Base-by-base conservation (phyloP, 1,140 invertebrate species). In the Eciton burchellii region DNA sequence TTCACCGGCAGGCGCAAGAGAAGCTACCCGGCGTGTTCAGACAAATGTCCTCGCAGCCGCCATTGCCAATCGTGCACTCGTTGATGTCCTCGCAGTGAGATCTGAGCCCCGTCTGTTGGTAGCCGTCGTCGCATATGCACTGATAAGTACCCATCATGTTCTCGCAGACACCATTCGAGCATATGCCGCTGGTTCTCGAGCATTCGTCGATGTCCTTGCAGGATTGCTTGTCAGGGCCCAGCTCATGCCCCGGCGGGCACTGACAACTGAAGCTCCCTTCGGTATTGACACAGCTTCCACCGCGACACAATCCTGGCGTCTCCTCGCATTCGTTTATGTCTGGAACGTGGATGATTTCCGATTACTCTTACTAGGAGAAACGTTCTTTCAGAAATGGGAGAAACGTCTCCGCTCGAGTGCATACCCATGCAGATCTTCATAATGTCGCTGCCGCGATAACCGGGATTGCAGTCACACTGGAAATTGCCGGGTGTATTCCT, bases 101-200 rank as follows among this genome's bases (percentile, higher is more conserved):
- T 90, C 95, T 94, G 91, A 95, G 94, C 12, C 94, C 94, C 26
- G 95, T 96, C 91, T 96, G 97, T 56, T 96, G 95, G 89, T 97
- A 97, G 0, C 97, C 97, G 68, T 97, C 96, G 89, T 97, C 96
- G 90, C 98, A 99, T 56, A 96, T 95, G 91, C 98, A 98, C 89
- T 97, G 96, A 92, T 97, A 98, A 1, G 97, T 97, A 11, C 97
- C 97, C 95, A 97, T 96, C 92, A 96, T 96, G 88, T 99, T 98
- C 91, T 98, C 96, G 91, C 97, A 98, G 3, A 97, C 96, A 3
- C 97, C 97, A 92, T 98, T 97, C 11, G 97, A 97, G 90, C 97
- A 98, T 43, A 98, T 97, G 9, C 97, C 97, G 81, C 96, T 97
- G 0, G 96, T 97, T 65, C 96, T 94, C n/a, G 96, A 97, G 89